Evolutionary conservation across 1,140 invertebrate species (phyloP).

Genomic region (Thalassaphorura encarpata): DNA sequence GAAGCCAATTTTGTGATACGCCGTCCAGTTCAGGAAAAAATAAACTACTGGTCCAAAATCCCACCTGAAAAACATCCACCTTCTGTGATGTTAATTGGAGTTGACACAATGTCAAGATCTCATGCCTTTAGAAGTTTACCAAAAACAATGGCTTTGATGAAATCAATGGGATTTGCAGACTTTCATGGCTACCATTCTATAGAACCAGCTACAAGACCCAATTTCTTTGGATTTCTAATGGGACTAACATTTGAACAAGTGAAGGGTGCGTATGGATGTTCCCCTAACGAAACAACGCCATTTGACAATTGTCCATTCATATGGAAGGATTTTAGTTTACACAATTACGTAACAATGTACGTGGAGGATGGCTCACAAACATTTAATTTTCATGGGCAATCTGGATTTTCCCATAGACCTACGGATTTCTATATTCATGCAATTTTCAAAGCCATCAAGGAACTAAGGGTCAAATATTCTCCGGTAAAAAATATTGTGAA

Average conservation of each 20-base stretch:
- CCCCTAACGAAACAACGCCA: slow-evolving; percentile 26
- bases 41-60: slow-evolving; percentile 2
- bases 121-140: slow-evolving; percentile 4
- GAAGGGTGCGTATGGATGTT: slow-evolving; percentile 13
- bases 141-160: not conserved
- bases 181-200: slow-evolving; percentile 8
- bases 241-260: not conserved
- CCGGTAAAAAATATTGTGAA: no score
- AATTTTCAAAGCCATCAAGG: slow-evolving; percentile 40
- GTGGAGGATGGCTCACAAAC: slow-evolving; percentile 43
- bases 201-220: not conserved
- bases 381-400: slow-evolving; percentile 41
- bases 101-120: slow-evolving; percentile 5
- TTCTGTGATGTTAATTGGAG: slow-evolving; percentile 5
- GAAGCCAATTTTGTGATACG: not conserved
- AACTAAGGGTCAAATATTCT: slow-evolving; percentile 11
- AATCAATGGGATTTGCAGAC: slow-evolving; percentile 3
- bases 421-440: slow-evolving; percentile 43
- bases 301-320: slow-evolving; percentile 37
- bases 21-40: not conserved
- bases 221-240: slow-evolving; percentile 1
- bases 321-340: slow-evolving; percentile 42
- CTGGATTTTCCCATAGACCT: slow-evolving; percentile 40
- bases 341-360: slow-evolving; percentile 42
- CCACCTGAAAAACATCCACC: not conserved